Evolutionary conservation across 2,797 vertebrate genomes (phyloP), one percentile per base, ranked within the genome.

Genomic region (Melanotaenia parkinsoni): DNA sequence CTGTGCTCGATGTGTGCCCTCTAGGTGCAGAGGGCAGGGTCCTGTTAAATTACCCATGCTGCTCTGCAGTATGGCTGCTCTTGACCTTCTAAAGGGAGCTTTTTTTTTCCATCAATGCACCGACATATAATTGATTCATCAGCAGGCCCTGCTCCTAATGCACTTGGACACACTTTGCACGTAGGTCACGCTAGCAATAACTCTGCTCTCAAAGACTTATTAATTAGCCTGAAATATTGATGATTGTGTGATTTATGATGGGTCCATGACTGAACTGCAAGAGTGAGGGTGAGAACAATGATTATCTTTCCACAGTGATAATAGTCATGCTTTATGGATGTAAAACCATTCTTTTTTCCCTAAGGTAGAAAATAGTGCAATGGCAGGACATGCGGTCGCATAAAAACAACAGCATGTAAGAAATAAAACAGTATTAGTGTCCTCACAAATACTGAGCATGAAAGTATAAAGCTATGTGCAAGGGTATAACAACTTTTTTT

Each of bases 71-170:
- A 63, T 28, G n/a, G 51, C 81, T 74, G 65, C 83, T 83, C 80
- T 81, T 92, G 92, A 94, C 92, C 91, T 95, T 94, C 93, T 67
- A 70, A 68, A 58, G 61, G 84, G 83, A 82, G 83, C 81, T 30
- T 30, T 81, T 89, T 84, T 2, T 56, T 88, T 74, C 79, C 81
- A 72, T 84, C 80, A 76, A 28, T 47, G 67, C 61, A 63, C 76
- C 14, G 53, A 77, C 32, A 33, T 69, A 80, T 87, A 89, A 92
- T 89, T 90, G 88, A 93, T 93, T 92, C 86, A 92, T 92, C 90
- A 88, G 88, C 82, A 74, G 81, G 75, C 69, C 82, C 77, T 75
- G 61, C 70, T 76, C 82, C 80, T 91, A 91, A 92, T 88, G 67
- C 58, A 81, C 37, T 72, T 47, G 81, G 88, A 91, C 91, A 90